Evolutionary conservation across 2,888 invertebrate species (phyloP).

Genomic region (Dioctria linearis): DNA sequence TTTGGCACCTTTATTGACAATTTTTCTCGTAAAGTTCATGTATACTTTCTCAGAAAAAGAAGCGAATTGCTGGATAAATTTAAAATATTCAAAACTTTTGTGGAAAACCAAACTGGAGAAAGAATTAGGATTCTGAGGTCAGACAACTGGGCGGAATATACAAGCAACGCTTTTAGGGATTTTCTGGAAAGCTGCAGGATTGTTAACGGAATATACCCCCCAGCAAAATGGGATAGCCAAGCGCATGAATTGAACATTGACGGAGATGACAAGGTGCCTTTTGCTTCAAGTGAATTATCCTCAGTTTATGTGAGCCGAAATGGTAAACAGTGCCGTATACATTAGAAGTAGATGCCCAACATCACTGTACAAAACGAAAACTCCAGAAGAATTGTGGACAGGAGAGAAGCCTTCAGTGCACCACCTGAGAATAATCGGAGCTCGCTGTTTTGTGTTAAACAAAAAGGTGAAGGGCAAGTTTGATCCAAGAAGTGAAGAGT

Average conservation of each 20-base stretch:
- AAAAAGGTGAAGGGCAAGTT: slow-evolving; percentile 30
- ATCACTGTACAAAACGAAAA: slow-evolving; percentile 57
- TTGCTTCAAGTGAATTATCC: slow-evolving; percentile 54
- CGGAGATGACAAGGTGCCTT: slow-evolving; percentile 50
- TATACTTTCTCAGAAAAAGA: too few species aligned
- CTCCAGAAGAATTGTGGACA: slow-evolving; percentile 61
- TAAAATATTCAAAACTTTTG: too few species aligned
- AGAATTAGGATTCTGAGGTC: too few species aligned
- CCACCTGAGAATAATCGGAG: slow-evolving; percentile 52
- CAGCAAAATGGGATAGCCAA: slow-evolving; percentile 13
- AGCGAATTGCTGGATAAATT: too few species aligned
- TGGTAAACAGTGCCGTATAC: slow-evolving; percentile 57
- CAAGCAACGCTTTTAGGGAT: too few species aligned
- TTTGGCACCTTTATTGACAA: too few species aligned
- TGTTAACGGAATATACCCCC: not conserved
- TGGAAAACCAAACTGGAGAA: too few species aligned
- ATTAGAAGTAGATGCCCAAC: slow-evolving; percentile 60
- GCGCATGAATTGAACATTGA: slow-evolving; percentile 5
- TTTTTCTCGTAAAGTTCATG: too few species aligned
- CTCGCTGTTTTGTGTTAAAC: slow-evolving; percentile 52
- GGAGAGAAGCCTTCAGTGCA: slow-evolving; percentile 45
- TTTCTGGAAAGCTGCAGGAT: too few species aligned
- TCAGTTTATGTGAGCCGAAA: slow-evolving; percentile 65
- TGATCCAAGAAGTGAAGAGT: not conserved
- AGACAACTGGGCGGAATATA: too few species aligned